phyloP scores from a whole-genome alignment of 64 coral and sea anemone genomes.

The Catalaphyllia jardinei region DNA sequence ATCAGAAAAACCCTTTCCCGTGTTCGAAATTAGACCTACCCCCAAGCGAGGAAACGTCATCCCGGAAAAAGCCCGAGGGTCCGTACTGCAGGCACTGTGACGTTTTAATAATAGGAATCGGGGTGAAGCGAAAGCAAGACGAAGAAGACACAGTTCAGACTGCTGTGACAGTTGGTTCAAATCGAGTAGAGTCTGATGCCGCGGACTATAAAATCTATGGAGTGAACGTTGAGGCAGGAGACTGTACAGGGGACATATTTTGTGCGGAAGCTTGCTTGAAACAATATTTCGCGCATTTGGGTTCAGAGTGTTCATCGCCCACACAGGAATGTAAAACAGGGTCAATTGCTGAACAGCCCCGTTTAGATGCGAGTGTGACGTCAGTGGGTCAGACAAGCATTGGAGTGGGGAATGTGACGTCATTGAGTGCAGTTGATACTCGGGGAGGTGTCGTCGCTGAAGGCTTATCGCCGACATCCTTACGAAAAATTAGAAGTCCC shows the following conservation, averaged over 20 bases:
- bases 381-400: constrained; percentile 46
- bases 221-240: constrained; percentile 92
- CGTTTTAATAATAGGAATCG: constrained; percentile 96
- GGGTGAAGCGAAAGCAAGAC: constrained; percentile 66
- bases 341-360: constrained; percentile 30
- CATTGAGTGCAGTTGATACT: constrained; percentile 23
- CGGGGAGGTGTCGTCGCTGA: constrained; percentile 77
- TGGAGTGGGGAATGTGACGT: constrained; percentile 35
- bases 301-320: constrained; percentile 54
- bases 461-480: constrained; percentile 61
- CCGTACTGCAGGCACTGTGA: constrained; percentile 98
- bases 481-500: constrained; percentile 75
- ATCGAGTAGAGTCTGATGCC: constrained; percentile 3
- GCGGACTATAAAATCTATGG: constrained; percentile 81
- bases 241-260: constrained; percentile 78
- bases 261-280: constrained; percentile 96
- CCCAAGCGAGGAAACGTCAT: constrained; percentile 34
- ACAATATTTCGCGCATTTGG: constrained; percentile 85
- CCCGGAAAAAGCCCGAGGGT: constrained; percentile 68
- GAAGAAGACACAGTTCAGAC: constrained; percentile 27
- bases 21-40: constrained; percentile 65
- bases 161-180: not conserved
- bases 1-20: constrained; percentile 55
- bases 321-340: constrained; percentile 40
- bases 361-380: not conserved